Conservation (phyloP, 2,113 vertebrate species). For the Pardalotus punctatus region DNA sequence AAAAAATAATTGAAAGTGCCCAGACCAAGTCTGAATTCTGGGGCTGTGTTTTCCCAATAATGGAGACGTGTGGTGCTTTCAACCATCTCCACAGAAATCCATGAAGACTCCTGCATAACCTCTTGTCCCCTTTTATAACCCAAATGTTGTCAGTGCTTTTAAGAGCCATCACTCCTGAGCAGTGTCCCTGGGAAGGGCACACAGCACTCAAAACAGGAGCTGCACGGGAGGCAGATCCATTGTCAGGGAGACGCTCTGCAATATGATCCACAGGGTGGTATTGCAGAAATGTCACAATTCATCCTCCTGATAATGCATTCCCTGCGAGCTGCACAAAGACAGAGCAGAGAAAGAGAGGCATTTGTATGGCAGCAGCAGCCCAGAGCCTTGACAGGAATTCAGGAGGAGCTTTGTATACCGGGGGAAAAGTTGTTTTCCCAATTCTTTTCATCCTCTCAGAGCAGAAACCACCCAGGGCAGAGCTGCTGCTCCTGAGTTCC, state of each 20-base stretch:
- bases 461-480: not conserved
- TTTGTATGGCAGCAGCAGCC: conserved; percentile 9
- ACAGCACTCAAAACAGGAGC: not conserved
- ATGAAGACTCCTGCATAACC: not conserved
- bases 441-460: not conserved
- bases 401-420: not conserved
- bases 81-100: not conserved
- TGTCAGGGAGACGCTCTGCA: not conserved
- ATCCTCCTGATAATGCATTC: conserved; percentile 27
- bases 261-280: not conserved
- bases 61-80: not conserved
- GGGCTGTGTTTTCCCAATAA: not conserved
- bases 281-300: not conserved
- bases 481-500: not conserved
- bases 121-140: not conserved
- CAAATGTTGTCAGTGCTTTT: not conserved
- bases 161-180: not conserved
- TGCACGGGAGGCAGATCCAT: conserved; percentile 7
- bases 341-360: not conserved
- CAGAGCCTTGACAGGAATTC: not conserved
- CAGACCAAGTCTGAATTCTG: not conserved
- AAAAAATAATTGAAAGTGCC: not conserved
- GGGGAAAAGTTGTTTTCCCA: not conserved
- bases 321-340: not conserved
- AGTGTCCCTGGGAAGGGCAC: not conserved